phyloP scores from a whole-genome alignment of 23 tunicate genomes.

The Trididemnum miniatum region DNA sequence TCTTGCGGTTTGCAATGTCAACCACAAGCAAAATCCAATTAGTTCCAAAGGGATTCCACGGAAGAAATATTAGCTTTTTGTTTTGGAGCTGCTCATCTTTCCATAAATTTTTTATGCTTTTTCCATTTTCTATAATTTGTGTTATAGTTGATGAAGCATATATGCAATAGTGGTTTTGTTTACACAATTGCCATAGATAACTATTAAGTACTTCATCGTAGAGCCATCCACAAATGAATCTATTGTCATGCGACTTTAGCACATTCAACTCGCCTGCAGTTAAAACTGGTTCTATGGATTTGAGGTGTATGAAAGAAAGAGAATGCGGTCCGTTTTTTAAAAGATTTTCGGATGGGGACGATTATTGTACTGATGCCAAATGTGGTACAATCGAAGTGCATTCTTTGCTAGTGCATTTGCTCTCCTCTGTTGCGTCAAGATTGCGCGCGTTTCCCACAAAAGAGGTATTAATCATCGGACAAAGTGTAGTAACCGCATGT shows the following conservation, averaged over 20 bases:
- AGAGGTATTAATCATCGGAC: not conserved
- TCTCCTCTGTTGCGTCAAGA: too few relatives aligned
- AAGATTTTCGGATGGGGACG: not conserved
- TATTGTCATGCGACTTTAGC: not conserved
- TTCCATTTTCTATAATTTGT: not conserved
- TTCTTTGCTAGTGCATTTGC: too few relatives aligned
- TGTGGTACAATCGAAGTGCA: too few relatives aligned
- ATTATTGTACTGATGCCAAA: not conserved
- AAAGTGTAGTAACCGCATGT: not conserved
- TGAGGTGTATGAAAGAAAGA: not conserved
- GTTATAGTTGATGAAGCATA: not conserved
- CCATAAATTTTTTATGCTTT: not conserved
- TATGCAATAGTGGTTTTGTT: not conserved
- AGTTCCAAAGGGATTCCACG: not conserved
- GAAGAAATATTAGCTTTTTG: not conserved
- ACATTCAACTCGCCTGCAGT: not conserved
- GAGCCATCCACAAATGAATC: not conserved
- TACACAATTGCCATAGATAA: constrained; percentile 7
- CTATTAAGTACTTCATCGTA: not conserved
- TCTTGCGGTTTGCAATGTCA: not conserved
- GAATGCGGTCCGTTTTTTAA: constrained; percentile 8
- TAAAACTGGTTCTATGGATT: not conserved
- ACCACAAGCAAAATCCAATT: not conserved
- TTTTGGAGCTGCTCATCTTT: not conserved
- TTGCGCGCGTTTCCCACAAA: too few relatives aligned